Evolutionary conservation across 2,888 invertebrate genomes (phyloP), one percentile per base, ranked within the genome.

Genomic region (Xanthorhoe designata): DNA sequence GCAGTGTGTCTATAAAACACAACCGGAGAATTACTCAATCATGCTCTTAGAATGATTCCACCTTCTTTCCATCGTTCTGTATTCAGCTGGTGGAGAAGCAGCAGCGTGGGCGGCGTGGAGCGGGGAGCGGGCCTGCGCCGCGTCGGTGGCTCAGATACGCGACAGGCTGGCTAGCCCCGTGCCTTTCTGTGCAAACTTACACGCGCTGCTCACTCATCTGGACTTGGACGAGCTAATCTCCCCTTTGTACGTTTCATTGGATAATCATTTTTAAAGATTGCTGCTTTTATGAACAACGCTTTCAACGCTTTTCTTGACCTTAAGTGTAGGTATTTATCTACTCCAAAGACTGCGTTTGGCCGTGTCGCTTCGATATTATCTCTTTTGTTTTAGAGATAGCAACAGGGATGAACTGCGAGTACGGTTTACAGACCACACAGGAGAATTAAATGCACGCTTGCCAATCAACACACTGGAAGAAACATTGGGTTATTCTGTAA

Each of bases 151-250:
- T 60, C 92, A 87, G 65, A 76, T 86, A 72, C 90, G 78, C 65
- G 91, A 81, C 75, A 84, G 81, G 61, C 85, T 83, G 54, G 81
- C 73, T 83, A 85, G 56, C 38, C 83, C 82, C 64, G 90, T 94
- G 15, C 95, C 96, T 42, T 96, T 97, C 81, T 95, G 96, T n/a
- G 96, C 95, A 1, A 89, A 96, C 3, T 83, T 97, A 7, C 95
- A 95, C 77, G 96, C 95, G 0, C 84, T 95, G 58, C 90, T 97
- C 9, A 95, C 96, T 1, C 94, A 95, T 55, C 91, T 97, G n/a
- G 96, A 97, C 83, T 87, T 97, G 58, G 97, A 97, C 71, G 95
- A 95, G 0, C 83, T 91, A 2, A 66, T 78, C 56, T 71, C 79
- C 53, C 62, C 84, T 73, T 71, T 79, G 92, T 78, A 86, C 85